Base-by-base conservation (phyloP, 2,797 vertebrate species). In the Sardinella longiceps region DNA sequence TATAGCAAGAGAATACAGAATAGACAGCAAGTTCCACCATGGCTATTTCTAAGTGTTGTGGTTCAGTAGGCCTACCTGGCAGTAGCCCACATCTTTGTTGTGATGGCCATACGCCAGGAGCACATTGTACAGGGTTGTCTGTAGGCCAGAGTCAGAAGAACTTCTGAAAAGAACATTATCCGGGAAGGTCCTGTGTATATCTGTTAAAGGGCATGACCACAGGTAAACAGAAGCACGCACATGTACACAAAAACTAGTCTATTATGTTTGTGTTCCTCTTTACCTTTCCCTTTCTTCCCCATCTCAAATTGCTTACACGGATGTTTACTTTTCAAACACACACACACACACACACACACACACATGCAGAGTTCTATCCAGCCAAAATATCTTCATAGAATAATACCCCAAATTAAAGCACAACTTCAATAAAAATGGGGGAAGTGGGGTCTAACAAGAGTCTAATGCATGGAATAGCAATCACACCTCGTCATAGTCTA, bases 151-250 rank as follows among this genome's bases (percentile, higher is more conserved):
- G 15, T 97, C 95, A 0, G 96, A 95, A 0, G 89, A 94, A 90
- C 90, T 96, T 83, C 90, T 94, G 93, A 99, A 99, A 81, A 95
- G 94, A 87, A 99, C 90, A 10, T 99, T 99, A 93, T 99, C 97
- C 1, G 98, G 98, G 92, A 99, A 99, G 30, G 98, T 99, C 93
- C 98, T 95, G 87, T 98, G 97, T 92, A 99, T 93, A 87, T 99
- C 98, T 99, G 89, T 7, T 14, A 84, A 46, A 37, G 50, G 37
- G 53, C 10, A n/a, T 25, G 4, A 20, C 3, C 7, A 70, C 14
- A 74, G 66, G 18, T 74, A 20, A 74, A 43, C 23, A 77, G 4
- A 37, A 45, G 81, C 23, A 74, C 9, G n/a, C n/a, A n/a, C n/a
- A n/a, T n/a, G n/a, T n/a, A 23, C 14, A 87, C 82, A 70, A 2